phyloP scores from a whole-genome alignment of 2,113 vertebrate genomes.

The Corythaixoides concolor region DNA sequence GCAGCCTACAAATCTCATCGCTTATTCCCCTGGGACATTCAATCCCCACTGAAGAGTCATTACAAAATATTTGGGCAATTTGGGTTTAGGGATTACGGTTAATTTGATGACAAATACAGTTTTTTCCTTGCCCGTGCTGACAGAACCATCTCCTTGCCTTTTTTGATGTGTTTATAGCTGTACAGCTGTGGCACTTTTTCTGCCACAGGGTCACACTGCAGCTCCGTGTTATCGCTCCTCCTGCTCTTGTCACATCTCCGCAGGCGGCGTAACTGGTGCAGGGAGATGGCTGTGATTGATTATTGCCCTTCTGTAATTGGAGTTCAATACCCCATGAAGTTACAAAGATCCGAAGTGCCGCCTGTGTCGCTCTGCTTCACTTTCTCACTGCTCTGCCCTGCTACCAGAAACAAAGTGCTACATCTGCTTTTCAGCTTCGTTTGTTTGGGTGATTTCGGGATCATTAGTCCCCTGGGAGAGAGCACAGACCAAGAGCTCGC shows the following conservation, averaged over 20 bases:
- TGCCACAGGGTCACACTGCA: background rate
- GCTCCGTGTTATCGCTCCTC: slow-evolving; percentile 19
- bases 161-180: background rate
- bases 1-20: background rate
- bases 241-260: slow-evolving; percentile 28
- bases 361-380: background rate
- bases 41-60: background rate
- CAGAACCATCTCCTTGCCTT: background rate
- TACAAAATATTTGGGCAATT: background rate
- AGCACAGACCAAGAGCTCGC: background rate
- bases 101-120: background rate
- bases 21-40: background rate
- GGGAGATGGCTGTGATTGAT: background rate
- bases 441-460: background rate
- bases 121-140: background rate
- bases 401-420: background rate
- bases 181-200: background rate
- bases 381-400: background rate
- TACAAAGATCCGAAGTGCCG: background rate
- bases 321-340: background rate
- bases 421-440: slow-evolving; percentile 28
- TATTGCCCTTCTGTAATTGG: slow-evolving; percentile 27
- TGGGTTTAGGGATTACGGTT: background rate
- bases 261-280: background rate
- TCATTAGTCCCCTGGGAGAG: background rate